Percentiles rank a stretch among this genome's conserved stretches.
Evolutionary conservation across 2,888 invertebrate genomes (phyloP).

Genomic region (Selenia dentaria): DNA sequence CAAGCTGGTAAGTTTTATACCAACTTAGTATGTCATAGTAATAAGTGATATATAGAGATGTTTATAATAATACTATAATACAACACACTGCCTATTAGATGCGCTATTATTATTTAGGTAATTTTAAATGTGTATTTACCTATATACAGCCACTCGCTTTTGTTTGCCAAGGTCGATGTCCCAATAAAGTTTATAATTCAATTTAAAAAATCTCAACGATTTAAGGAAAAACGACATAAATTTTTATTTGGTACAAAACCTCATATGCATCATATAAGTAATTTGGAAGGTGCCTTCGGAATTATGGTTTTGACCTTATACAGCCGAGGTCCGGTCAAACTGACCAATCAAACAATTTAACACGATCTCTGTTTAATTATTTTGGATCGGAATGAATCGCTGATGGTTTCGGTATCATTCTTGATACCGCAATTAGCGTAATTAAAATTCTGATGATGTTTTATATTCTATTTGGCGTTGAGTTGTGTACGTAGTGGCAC

Average conservation of each 20-base stretch:
- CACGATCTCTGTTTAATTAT: slow-evolving; percentile 37
- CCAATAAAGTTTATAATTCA: slow-evolving; percentile 10
- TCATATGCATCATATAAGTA: slow-evolving; percentile 32
- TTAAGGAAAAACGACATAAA: slow-evolving; percentile 32
- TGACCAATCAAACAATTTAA: slow-evolving; percentile 59
- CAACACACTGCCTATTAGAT: too few relatives aligned
- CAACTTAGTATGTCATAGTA: too few relatives aligned
- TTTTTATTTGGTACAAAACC: slow-evolving; percentile 27
- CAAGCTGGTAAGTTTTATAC: too few relatives aligned
- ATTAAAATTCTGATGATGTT: slow-evolving; percentile 19
- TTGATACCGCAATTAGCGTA: slow-evolving; percentile 31
- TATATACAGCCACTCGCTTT: background rate
- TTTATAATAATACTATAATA: too few relatives aligned
- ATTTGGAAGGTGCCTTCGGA: slow-evolving; percentile 52
- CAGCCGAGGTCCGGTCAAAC: slow-evolving; percentile 50
- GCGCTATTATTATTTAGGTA: too few relatives aligned
- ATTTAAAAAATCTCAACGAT: slow-evolving; percentile 3
- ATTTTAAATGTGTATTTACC: too few relatives aligned
- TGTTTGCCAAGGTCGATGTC: slow-evolving; percentile 13
- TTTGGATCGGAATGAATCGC: slow-evolving; percentile 27
- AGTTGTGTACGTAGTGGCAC: too few relatives aligned
- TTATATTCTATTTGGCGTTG: too few relatives aligned
- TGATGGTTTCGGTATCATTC: slow-evolving; percentile 25
- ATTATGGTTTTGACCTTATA: slow-evolving; percentile 49
- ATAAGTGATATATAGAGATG: too few relatives aligned